Percentiles rank a stretch among this genome's conserved stretches.
phyloP scores from a whole-genome alignment of 2,797 vertebrate species.

The Sparidentex hasta region DNA sequence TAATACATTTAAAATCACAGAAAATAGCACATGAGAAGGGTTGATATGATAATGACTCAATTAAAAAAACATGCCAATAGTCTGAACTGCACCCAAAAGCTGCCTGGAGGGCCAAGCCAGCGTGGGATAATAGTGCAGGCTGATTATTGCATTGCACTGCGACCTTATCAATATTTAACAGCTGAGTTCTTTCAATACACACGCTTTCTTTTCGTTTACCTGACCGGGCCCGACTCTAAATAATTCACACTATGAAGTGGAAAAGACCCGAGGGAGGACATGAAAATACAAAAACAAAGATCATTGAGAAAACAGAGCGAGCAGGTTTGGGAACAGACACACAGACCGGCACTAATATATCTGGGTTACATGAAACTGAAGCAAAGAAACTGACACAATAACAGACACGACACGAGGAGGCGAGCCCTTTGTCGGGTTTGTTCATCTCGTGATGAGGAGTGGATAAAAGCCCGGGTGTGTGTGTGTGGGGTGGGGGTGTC shows the following conservation, averaged over 20 bases:
- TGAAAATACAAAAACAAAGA: conserved; percentile 48
- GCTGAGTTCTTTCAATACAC: conserved; percentile 61
- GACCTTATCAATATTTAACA: conserved; percentile 84
- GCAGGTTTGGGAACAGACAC: conserved; percentile 4
- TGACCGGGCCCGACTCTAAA: conserved; percentile 70
- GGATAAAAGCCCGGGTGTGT: conserved; percentile 14
- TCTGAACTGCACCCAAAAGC: conserved; percentile 9
- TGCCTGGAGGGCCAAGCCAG: conserved; percentile 48
- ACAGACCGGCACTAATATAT: neutral
- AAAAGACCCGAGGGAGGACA: conserved; percentile 61
- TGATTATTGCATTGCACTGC: conserved; percentile 77
- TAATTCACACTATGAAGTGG: conserved; percentile 82
- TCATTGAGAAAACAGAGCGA: conserved; percentile 22
- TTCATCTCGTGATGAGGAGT: conserved; percentile 28
- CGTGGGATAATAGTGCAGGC: conserved; percentile 65
- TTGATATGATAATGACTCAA: neutral
- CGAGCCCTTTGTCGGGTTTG: conserved; percentile 16
- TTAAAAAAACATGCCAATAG: conserved; percentile 15
- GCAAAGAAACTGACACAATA: neutral
- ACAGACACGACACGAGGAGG: neutral
- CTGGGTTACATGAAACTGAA: neutral
- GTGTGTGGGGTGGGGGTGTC: neutral
- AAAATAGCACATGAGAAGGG: neutral
- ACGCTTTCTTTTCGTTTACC: conserved; percentile 63
- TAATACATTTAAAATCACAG: neutral